Evolutionary conservation across 2,113 vertebrate genomes (phyloP), one percentile per base, ranked within the genome.

Genomic region (Uropsilus gracilis): DNA sequence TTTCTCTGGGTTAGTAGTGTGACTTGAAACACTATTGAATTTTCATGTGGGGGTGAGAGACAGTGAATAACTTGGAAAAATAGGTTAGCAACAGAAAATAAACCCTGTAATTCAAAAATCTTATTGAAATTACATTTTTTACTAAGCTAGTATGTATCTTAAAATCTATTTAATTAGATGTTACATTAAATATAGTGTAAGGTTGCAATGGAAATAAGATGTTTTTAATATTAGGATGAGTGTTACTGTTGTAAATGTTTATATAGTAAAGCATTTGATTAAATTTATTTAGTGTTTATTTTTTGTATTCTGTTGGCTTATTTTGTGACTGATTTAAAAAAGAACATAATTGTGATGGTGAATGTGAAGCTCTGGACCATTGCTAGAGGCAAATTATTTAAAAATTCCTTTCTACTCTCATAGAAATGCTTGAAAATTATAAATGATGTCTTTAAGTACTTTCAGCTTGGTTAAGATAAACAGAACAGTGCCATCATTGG

Each of bases 351-450:
- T 94, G 76, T 76, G 20, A 22, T 89, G 28, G 42, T 90, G 6
- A 30, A 32, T 61, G 7, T 83, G 75, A 92, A 76, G 34, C 69
- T 82, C 68, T 86, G n/a, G 50, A 50, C 44, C 28, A n/a, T 87
- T 64, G 9, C 13, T 69, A 32, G 26, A 55, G 88, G n/a, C 71
- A 94, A 59, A 89, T 89, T 64, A 72, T 89, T 94, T 90, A 53
- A 91, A 77, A 93, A 89, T 0, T 26, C 34, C 57, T 89, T 77
- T 82, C 39, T 89, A 28, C 63, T 77, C 55, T 61, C 50, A 83
- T 42, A 94, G 57, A 89, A 86, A 87, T 94, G 63, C 81, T 93
- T 68, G 28, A 82, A 86, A 84, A 46, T 34, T 86, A 14, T 50
- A 28, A 71, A 80, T 69, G 20, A 83, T 85, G 22, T 83, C 11